A percentile compares a stretch with the other conserved stretches of the same genome.
Conservation (phyloP, 1,140 invertebrate species). For the Aradophagus sp. region DNA sequence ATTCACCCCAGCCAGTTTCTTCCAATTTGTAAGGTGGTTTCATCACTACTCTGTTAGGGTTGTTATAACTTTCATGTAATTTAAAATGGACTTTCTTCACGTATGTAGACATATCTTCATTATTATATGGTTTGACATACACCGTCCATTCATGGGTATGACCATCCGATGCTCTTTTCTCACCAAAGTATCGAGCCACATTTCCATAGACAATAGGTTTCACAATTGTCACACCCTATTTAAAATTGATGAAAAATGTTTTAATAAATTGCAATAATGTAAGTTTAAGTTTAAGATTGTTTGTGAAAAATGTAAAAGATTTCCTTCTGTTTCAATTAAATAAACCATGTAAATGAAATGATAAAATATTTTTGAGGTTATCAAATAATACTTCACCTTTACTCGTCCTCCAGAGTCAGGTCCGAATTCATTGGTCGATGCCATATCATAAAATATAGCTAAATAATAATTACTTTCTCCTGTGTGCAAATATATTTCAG, state of each 20-base stretch:
- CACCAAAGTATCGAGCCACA: conserved; percentile 94
- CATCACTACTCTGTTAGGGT: conserved; percentile 92
- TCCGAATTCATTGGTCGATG: conserved; percentile 84
- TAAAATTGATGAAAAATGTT: conserved; percentile 1
- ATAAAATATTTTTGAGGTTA: conserved; percentile 28
- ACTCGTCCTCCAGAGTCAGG: conserved; percentile 87
- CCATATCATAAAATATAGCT: too few relatives aligned
- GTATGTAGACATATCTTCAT: conserved; percentile 95
- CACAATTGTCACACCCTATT: conserved; percentile 89
- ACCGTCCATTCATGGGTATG: conserved; percentile 99
- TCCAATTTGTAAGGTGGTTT: conserved; percentile 98
- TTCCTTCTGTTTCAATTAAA: not conserved
- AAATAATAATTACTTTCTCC: too few relatives aligned
- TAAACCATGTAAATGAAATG: not conserved
- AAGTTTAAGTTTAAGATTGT: not conserved
- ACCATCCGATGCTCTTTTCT: conserved; percentile 98
- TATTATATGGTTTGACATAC: conserved; percentile 95
- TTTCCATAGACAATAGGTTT: conserved; percentile 99
- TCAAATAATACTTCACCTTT: conserved; percentile 75
- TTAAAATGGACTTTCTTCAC: conserved; percentile 99
- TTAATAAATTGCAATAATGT: too few relatives aligned
- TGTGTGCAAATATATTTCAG: too few relatives aligned
- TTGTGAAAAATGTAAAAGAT: not conserved
- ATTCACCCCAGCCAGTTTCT: conserved; percentile 99
- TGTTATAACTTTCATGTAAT: conserved; percentile 97